phyloP scores from a whole-genome alignment of 2,797 vertebrate species.

The Siniperca obscura region DNA sequence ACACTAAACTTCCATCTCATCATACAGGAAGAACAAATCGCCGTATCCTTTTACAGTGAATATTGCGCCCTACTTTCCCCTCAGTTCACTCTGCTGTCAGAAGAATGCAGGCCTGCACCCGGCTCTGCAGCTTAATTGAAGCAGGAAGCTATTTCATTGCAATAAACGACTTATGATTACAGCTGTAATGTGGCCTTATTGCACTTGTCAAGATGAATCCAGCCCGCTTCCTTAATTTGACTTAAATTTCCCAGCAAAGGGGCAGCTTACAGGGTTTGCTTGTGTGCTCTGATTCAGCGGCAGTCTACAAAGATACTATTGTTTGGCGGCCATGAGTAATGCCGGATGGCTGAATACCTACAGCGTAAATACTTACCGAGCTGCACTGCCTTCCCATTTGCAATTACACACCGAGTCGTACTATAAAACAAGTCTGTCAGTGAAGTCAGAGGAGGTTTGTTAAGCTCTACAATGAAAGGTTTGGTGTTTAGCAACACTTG shows the following conservation, averaged over 20 bases:
- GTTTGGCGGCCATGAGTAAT: slow-evolving; percentile 63
- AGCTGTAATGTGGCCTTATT: slow-evolving; percentile 59
- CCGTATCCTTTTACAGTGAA: slow-evolving; percentile 43
- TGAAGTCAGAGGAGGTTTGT: slow-evolving; percentile 21
- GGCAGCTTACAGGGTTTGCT: slow-evolving; percentile 28
- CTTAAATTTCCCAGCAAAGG: slow-evolving; percentile 51
- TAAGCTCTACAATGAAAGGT: slow-evolving; percentile 12
- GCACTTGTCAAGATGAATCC: slow-evolving; percentile 67
- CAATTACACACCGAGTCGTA: slow-evolving; percentile 13
- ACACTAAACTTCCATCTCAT: slow-evolving; percentile 27
- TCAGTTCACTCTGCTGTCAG: slow-evolving; percentile 31
- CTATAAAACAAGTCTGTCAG: slow-evolving; percentile 38
- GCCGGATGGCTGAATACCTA: slow-evolving; percentile 59
- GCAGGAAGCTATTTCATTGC: slow-evolving; percentile 66
- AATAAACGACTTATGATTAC: slow-evolving; percentile 59
- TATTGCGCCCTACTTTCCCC: slow-evolving; percentile 44
- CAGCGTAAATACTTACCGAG: slow-evolving; percentile 53
- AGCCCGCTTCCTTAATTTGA: slow-evolving; percentile 61
- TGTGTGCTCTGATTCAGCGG: slow-evolving; percentile 51
- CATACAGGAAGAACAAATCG: slow-evolving; percentile 46
- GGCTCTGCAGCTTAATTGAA: slow-evolving; percentile 57
- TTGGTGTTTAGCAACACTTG: neutral
- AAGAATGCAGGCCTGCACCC: slow-evolving; percentile 35
- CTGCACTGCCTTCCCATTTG: slow-evolving; percentile 34
- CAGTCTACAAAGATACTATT: slow-evolving; percentile 73